Percentiles rank a stretch among this genome's conserved stretches.
These are phyloP conservation scores for Epinephelus lanceolatus DNA, from an alignment of 2,113 vertebrate species.

Conservation along the genomic window DNA sequence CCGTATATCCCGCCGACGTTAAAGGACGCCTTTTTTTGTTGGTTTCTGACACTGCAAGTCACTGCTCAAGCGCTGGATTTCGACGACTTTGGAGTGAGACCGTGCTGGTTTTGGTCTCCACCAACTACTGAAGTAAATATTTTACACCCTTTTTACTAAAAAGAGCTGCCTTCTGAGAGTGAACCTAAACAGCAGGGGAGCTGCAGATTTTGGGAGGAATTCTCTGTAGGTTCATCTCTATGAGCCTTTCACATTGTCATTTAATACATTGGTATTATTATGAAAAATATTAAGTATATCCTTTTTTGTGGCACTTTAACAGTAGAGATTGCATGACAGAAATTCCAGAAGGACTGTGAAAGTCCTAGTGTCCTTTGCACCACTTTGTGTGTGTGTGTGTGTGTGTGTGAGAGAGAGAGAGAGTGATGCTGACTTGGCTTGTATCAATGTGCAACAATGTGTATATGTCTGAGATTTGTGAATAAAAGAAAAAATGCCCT, in stretches of 20 bases:
- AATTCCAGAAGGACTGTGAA: neutral
- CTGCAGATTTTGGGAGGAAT: neutral
- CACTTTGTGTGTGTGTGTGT: neutral
- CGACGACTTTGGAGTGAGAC: too few species aligned
- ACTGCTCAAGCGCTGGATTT: too few species aligned
- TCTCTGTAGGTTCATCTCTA: neutral
- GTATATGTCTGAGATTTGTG: neutral
- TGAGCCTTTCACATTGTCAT: neutral
- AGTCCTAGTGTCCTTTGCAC: neutral
- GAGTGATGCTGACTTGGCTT: slow-evolving; percentile 16
- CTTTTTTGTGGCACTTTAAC: neutral
- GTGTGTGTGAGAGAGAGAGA: neutral
- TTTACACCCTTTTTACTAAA: neutral
- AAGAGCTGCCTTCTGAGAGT: neutral
- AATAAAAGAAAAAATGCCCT: neutral
- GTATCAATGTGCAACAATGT: slow-evolving; percentile 9
- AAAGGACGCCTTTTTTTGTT: too few species aligned
- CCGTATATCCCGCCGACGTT: too few species aligned
- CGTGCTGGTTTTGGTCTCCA: neutral
- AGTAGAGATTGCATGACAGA: neutral
- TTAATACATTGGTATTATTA: neutral
- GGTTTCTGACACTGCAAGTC: too few species aligned
- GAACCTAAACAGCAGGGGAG: neutral
- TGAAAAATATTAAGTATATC: neutral
- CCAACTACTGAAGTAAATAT: neutral